phyloP scores from a whole-genome alignment of 2,888 invertebrate species.

The Epicampocera succincta region DNA sequence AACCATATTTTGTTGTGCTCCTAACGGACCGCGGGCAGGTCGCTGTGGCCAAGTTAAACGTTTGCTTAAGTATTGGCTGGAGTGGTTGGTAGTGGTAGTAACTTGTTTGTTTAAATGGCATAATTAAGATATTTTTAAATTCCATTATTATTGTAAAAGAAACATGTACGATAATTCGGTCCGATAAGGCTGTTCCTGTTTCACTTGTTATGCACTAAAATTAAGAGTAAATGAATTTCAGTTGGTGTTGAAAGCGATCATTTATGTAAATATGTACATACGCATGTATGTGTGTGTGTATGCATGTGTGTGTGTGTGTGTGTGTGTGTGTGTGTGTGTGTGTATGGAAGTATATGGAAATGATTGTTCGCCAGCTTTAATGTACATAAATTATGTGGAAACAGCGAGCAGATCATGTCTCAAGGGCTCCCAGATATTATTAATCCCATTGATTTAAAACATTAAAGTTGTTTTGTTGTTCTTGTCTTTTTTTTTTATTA shows the following conservation, averaged over 20 bases:
- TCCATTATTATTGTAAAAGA: slow-evolving; percentile 35
- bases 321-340: no score
- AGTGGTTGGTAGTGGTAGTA: slow-evolving; percentile 13
- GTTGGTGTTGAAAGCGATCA: slow-evolving; percentile 35
- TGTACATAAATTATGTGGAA: background rate
- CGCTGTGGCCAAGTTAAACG: slow-evolving; percentile 2
- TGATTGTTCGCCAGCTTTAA: slow-evolving; percentile 3
- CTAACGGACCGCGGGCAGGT: background rate
- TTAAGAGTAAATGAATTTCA: slow-evolving; percentile 29
- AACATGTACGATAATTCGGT: slow-evolving; percentile 43
- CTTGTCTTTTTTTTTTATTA: no score
- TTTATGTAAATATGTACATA: no score
- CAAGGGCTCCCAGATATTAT: background rate
- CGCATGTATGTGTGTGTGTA: no score
- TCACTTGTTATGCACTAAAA: slow-evolving; percentile 34
- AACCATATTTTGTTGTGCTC: slow-evolving; percentile 17
- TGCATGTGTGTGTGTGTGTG: no score
- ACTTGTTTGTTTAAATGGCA: slow-evolving; percentile 55
- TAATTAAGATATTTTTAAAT: slow-evolving; percentile 63
- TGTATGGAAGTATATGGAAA: no score
- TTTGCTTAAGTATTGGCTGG: slow-evolving; percentile 20
- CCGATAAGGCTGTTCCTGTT: slow-evolving; percentile 23
- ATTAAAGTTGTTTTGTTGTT: no score
- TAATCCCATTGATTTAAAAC: no score
- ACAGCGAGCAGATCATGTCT: no score